Evolutionary conservation across 2,888 invertebrate species (phyloP).

Genomic region (Artemia sinica): DNA sequence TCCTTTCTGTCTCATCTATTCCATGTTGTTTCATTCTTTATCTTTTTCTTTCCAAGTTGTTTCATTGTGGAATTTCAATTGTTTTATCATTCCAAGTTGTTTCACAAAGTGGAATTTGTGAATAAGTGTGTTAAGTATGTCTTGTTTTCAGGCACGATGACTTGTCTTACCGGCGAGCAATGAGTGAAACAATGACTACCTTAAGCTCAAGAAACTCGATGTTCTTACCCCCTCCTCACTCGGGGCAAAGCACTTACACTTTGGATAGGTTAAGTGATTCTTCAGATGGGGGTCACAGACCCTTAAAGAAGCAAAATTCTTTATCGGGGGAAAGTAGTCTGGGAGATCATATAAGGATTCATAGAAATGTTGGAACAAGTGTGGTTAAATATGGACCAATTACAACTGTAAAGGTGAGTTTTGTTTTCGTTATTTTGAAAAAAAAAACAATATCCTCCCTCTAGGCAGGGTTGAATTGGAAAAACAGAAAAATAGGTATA

Average conservation of each 20-base stretch:
- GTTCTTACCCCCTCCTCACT: not conserved
- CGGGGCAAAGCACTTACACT: not conserved
- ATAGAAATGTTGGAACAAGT: conserved; percentile 10
- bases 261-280: not conserved
- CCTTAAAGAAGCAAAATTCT: not conserved
- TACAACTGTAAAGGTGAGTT: not conserved
- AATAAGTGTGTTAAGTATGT: too few relatives aligned
- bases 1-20: too few relatives aligned
- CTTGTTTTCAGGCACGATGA: not conserved
- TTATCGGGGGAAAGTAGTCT: not conserved
- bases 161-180: not conserved
- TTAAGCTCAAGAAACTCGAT: not conserved
- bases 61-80: too few relatives aligned
- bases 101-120: too few relatives aligned
- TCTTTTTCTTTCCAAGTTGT: too few relatives aligned
- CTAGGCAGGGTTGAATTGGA: too few relatives aligned
- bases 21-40: too few relatives aligned
- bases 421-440: not conserved
- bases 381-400: not conserved
- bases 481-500: too few relatives aligned
- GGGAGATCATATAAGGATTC: not conserved
- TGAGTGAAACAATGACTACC: conserved; percentile 9
- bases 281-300: not conserved
- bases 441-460: not conserved
- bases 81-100: too few relatives aligned